A percentile compares a stretch with the other conserved stretches of the same genome.
phyloP scores from a whole-genome alignment of 2,797 vertebrate genomes.

The Leptodactylus fallax region DNA sequence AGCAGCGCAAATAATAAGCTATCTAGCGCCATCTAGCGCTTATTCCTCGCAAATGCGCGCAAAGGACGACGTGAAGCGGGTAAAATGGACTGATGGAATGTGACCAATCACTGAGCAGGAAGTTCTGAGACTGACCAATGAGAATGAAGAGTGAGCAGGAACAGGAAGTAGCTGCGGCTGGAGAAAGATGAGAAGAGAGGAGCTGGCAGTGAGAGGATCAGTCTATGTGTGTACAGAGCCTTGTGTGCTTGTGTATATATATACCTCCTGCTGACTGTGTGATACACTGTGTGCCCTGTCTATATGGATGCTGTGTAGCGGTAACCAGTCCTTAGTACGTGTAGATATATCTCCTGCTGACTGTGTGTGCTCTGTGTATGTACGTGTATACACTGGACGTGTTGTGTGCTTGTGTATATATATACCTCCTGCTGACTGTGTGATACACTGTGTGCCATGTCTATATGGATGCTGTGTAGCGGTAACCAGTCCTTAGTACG shows the following conservation, averaged over 20 bases:
- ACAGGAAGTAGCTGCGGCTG: constrained; percentile 55
- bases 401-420: too few species aligned
- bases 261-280: too few species aligned
- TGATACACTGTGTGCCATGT: too few species aligned
- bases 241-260: not conserved
- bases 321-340: too few species aligned
- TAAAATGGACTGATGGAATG: not conserved
- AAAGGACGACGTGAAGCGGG: not conserved
- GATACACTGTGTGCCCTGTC: not conserved
- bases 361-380: too few species aligned
- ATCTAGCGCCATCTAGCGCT: not conserved
- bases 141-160: constrained; percentile 6
- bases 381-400: too few species aligned
- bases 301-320: too few species aligned
- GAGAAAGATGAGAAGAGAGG: constrained; percentile 58
- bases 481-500: too few species aligned
- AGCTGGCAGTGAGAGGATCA: constrained; percentile 56
- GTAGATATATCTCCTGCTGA: too few species aligned
- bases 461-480: too few species aligned
- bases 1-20: not conserved
- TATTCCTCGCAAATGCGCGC: too few species aligned
- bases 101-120: constrained; percentile 50
- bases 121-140: constrained; percentile 26
- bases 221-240: constrained; percentile 36
- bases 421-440: too few species aligned